Conservation (phyloP, 2,888 invertebrate genomes). For the Tachina grossa region DNA sequence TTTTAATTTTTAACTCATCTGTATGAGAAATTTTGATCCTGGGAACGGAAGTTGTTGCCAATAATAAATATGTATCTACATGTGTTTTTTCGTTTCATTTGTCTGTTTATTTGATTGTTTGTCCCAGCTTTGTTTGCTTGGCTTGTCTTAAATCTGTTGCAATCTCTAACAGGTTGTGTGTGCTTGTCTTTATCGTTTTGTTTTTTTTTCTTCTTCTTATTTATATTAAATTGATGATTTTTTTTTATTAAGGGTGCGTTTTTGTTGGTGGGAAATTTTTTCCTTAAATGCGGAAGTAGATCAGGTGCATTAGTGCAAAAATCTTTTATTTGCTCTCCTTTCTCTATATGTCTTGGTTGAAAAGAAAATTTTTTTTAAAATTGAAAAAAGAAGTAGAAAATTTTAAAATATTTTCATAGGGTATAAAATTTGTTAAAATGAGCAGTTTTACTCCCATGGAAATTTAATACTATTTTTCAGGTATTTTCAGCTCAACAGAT, state of each 20-base stretch:
- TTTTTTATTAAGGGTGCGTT: slow-evolving; percentile 40
- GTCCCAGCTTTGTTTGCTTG: slow-evolving; percentile 9
- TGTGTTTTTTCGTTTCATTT: slow-evolving; percentile 36
- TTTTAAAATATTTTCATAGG: too few relatives aligned
- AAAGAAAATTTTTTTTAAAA: not conserved
- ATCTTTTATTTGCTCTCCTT: not conserved
- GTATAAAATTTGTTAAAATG: too few relatives aligned
- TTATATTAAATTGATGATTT: slow-evolving; percentile 22
- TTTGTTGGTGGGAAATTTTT: slow-evolving; percentile 48
- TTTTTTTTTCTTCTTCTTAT: not conserved
- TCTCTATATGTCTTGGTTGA: not conserved
- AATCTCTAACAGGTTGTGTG: slow-evolving; percentile 58
- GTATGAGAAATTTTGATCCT: slow-evolving; percentile 43
- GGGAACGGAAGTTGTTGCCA: slow-evolving; percentile 69
- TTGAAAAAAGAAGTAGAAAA: not conserved
- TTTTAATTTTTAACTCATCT: not conserved
- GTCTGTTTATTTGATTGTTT: slow-evolving; percentile 33
- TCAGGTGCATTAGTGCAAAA: slow-evolving; percentile 67
- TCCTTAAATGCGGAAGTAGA: slow-evolving; percentile 65
- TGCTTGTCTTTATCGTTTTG: not conserved
- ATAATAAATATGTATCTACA: slow-evolving; percentile 56
- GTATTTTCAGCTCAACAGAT: too few relatives aligned
- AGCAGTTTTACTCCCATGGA: too few relatives aligned
- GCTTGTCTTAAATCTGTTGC: slow-evolving; percentile 42
- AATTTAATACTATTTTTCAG: too few relatives aligned